A percentile compares a stretch with the other conserved stretches of the same genome.
phyloP scores from a whole-genome alignment of 2,888 invertebrate species.

The Chymomyza procnemis region DNA sequence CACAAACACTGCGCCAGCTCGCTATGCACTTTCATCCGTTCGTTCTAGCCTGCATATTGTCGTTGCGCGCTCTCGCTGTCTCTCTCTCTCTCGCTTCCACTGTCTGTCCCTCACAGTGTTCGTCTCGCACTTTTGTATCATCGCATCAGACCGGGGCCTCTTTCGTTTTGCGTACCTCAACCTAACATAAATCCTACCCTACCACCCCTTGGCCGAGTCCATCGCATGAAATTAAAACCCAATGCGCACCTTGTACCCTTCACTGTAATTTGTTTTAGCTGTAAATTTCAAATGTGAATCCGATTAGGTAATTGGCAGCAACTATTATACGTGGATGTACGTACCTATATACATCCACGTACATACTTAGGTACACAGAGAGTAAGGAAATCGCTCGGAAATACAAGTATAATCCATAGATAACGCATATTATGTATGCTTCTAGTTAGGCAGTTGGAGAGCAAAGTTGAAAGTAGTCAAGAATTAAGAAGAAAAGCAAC shows the following conservation, averaged over 20 bases:
- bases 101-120: too few relatives aligned
- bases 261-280: background rate
- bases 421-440: too few relatives aligned
- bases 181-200: background rate
- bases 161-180: constrained; percentile 10
- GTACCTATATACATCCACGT: constrained; percentile 2
- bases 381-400: too few relatives aligned
- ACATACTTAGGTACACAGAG: constrained; percentile 3
- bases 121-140: constrained; percentile 1
- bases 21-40: constrained; percentile 55
- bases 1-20: constrained; percentile 17
- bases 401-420: too few relatives aligned
- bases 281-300: background rate
- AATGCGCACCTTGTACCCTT: background rate
- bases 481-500: too few relatives aligned
- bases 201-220: background rate
- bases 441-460: too few relatives aligned
- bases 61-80: background rate
- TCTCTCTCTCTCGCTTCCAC: background rate
- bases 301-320: background rate
- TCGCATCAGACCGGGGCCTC: background rate
- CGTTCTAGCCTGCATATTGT: constrained; percentile 10
- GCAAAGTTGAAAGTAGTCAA: too few relatives aligned
- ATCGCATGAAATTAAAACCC: background rate
- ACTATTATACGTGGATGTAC: background rate